Conservation (phyloP, 2,113 vertebrate species). For the Osmerus eperlanus region DNA sequence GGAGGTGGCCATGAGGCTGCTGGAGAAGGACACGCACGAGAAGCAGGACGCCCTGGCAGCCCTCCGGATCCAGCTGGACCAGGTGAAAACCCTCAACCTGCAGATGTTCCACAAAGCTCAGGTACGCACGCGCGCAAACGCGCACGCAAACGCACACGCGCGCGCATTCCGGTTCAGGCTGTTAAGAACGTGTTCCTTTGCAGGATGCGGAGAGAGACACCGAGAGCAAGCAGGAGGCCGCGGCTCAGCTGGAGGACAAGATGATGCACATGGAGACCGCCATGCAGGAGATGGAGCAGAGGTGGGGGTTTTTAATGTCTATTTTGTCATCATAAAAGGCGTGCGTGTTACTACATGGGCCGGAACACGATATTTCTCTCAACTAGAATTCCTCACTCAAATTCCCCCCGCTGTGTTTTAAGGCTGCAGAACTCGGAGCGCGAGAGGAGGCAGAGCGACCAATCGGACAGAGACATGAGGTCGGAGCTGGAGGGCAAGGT, state of each 20-base stretch:
- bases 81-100: conserved; percentile 93
- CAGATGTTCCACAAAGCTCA: conserved; percentile 97
- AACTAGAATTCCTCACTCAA: too few relatives aligned
- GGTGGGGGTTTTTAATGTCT: conserved; percentile 60
- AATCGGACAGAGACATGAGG: conserved; percentile 78
- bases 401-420: background rate
- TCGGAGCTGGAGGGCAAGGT: conserved; percentile 78
- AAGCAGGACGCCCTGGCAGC: conserved; percentile 91
- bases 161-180: background rate
- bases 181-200: conserved; percentile 26
- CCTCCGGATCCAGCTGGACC: conserved; percentile 89
- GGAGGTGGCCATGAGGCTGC: conserved; percentile 96
- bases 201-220: conserved; percentile 81
- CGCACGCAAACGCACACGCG: background rate
- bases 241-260: conserved; percentile 81
- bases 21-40: conserved; percentile 96
- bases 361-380: background rate
- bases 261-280: conserved; percentile 79
- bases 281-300: conserved; percentile 85
- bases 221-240: conserved; percentile 82
- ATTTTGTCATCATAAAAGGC: background rate
- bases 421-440: conserved; percentile 83
- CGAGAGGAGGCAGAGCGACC: conserved; percentile 73
- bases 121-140: conserved; percentile 63
- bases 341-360: background rate